These are phyloP conservation scores for Rhinichthys klamathensis DNA, from an alignment of 2,113 vertebrate species.

Conservation along the genomic window DNA sequence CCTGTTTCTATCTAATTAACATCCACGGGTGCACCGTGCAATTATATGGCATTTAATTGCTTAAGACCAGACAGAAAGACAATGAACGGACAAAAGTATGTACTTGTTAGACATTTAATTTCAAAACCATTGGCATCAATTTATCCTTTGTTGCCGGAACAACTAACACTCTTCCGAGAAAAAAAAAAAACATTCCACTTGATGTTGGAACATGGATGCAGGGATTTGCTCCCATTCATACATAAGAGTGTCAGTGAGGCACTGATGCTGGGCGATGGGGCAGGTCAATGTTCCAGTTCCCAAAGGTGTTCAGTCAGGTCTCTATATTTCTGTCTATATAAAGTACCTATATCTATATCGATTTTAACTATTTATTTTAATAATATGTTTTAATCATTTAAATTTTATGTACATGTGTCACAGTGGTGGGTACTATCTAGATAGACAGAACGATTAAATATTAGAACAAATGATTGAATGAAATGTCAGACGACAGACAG, in stretches of 20 bases:
- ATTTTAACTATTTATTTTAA: not conserved
- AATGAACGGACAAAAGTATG: not conserved
- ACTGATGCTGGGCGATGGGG: not conserved
- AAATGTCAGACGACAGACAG: too few relatives aligned
- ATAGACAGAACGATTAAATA: not conserved
- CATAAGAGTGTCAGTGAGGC: not conserved
- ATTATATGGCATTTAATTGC: conserved; percentile 13
- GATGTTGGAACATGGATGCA: not conserved
- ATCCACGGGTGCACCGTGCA: not conserved
- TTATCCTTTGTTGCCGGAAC: not conserved
- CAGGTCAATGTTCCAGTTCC: too few relatives aligned
- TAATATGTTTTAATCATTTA: not conserved
- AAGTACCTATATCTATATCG: not conserved
- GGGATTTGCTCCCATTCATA: not conserved
- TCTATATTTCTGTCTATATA: not conserved
- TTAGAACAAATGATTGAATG: too few relatives aligned
- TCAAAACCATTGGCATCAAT: not conserved
- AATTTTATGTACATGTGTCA: not conserved
- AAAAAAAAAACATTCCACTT: not conserved
- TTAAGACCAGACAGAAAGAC: not conserved
- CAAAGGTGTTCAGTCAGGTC: too few relatives aligned
- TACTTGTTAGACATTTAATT: conserved; percentile 12
- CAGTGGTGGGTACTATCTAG: not conserved
- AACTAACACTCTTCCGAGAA: not conserved
- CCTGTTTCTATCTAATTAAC: conserved; percentile 9